Conservation (phyloP, 2,113 vertebrate genomes). For the Rhadina sibilatrix region DNA sequence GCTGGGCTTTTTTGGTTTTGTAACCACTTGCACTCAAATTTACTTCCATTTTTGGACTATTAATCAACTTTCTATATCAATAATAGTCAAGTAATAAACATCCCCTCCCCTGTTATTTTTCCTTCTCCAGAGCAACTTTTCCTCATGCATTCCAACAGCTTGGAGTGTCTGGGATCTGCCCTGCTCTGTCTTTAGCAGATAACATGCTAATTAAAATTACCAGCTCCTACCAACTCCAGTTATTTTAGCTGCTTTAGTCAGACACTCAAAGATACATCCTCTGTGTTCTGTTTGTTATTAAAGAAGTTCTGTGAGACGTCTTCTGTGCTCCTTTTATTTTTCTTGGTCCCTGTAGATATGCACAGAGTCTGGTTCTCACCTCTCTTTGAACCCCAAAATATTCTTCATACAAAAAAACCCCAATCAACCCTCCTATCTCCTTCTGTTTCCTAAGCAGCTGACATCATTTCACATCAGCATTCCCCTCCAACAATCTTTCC, state of each 20-base stretch:
- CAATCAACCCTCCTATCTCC: background rate
- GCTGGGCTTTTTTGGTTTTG: conserved; percentile 15
- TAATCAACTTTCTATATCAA: conserved; percentile 15
- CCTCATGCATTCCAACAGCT: background rate
- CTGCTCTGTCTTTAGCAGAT: background rate
- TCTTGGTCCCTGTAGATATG: background rate
- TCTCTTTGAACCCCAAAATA: background rate
- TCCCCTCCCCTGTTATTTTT: background rate
- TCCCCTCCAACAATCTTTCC: background rate
- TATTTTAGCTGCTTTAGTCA: background rate
- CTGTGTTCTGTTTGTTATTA: background rate
- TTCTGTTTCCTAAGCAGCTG: background rate
- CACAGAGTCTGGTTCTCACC: background rate
- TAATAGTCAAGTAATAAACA: conserved; percentile 11
- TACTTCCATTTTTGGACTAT: conserved; percentile 7
- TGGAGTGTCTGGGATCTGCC: background rate
- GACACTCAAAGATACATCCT: background rate
- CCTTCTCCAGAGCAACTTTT: background rate
- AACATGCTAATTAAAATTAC: background rate
- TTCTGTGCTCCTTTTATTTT: background rate
- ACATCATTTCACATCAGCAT: background rate
- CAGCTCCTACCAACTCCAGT: background rate
- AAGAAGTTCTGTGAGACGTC: background rate
- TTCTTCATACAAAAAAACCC: background rate
- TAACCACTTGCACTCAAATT: conserved; percentile 3